phyloP scores from a whole-genome alignment of 2,888 invertebrate species.

The Serripes groenlandicus region DNA sequence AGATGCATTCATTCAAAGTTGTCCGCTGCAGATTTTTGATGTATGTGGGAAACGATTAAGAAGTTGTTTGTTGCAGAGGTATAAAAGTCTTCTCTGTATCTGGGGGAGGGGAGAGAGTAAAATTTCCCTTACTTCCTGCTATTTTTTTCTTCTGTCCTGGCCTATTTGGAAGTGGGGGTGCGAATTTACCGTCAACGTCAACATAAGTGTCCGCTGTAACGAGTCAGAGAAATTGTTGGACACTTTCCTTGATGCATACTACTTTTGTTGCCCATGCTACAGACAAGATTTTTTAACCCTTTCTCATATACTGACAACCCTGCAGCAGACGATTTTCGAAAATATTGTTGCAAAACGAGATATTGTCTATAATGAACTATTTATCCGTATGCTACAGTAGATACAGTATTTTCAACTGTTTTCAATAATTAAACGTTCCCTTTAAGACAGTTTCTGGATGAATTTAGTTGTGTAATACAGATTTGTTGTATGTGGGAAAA shows the following conservation, averaged over 20 bases:
- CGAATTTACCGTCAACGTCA: slow-evolving; percentile 44
- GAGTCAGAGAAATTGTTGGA: neutral
- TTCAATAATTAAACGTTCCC: too few relatives aligned
- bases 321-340: neutral
- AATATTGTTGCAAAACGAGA: neutral
- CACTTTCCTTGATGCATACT: too few relatives aligned
- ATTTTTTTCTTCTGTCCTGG: slow-evolving; percentile 12
- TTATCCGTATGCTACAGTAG: neutral
- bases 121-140: neutral
- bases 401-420: too few relatives aligned
- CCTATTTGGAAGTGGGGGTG: slow-evolving; percentile 30
- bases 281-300: neutral
- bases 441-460: too few relatives aligned
- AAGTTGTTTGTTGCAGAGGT: too few relatives aligned
- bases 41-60: too few relatives aligned
- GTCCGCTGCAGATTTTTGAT: too few relatives aligned
- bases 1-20: neutral
- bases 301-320: neutral
- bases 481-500: too few relatives aligned
- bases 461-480: too few relatives aligned
- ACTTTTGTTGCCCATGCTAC: neutral
- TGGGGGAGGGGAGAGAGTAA: too few relatives aligned
- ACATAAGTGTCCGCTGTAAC: slow-evolving; percentile 60
- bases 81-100: too few relatives aligned
- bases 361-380: neutral